These are phyloP conservation scores for Chloroceryle amazona DNA, from an alignment of 2,797 vertebrate species.

Conservation along the genomic window DNA sequence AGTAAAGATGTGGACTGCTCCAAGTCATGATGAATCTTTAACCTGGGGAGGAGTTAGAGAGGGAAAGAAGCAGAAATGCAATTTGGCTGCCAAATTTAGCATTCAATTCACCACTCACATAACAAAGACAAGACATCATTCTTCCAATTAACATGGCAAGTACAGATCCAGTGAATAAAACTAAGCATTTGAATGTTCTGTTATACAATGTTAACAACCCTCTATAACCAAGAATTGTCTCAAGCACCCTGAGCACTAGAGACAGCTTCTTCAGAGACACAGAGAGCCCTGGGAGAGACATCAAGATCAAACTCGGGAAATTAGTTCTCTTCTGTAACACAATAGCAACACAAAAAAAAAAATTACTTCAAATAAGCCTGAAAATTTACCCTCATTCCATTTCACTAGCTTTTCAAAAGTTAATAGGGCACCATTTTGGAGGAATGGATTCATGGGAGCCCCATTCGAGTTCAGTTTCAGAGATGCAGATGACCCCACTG, in stretches of 20 bases:
- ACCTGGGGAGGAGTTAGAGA: background rate
- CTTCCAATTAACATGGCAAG: background rate
- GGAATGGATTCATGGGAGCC: fast-evolving
- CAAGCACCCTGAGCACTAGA: background rate
- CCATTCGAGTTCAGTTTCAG: background rate
- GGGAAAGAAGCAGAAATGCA: background rate
- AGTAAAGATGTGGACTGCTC: background rate
- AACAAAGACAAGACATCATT: background rate
- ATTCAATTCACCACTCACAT: background rate
- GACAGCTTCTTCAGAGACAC: background rate
- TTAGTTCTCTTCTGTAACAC: background rate
- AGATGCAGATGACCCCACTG: background rate
- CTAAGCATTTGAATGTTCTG: background rate
- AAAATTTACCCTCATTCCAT: background rate
- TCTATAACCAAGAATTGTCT: background rate
- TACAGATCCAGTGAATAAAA: background rate
- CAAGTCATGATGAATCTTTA: background rate
- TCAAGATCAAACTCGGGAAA: background rate
- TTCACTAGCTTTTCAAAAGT: background rate
- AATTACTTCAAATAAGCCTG: background rate
- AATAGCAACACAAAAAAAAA: background rate
- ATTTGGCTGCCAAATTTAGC: background rate
- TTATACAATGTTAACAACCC: background rate
- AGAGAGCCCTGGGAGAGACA: background rate
- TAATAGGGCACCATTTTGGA: background rate